Percentiles rank a stretch among this genome's conserved stretches.
These are phyloP conservation scores for Hapalemur alaotrensis DNA, from an alignment of 2,797 vertebrate species.

Conservation along the genomic window DNA sequence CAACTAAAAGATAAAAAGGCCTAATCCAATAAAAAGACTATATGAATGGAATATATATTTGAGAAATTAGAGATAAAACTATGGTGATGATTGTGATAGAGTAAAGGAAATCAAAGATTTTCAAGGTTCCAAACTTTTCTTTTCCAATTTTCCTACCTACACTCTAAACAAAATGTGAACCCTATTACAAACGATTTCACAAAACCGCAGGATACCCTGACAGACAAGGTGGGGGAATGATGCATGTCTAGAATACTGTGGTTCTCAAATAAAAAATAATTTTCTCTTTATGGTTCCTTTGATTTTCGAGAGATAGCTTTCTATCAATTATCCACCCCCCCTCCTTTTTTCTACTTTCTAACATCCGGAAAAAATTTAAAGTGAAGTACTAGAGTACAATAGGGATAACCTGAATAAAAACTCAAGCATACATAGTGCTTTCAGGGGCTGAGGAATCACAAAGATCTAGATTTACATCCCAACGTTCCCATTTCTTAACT, in stretches of 20 bases:
- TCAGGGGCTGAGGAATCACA: background rate
- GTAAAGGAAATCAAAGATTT: slow-evolving; percentile 29
- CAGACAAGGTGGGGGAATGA: background rate
- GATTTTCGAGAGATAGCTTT: slow-evolving; percentile 10
- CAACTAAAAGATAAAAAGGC: background rate
- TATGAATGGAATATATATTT: background rate
- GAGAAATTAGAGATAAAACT: slow-evolving; percentile 37
- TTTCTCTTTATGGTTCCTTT: slow-evolving; percentile 10
- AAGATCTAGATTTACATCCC: background rate
- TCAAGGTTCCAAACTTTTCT: background rate
- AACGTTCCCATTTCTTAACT: background rate
- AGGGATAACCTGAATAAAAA: slow-evolving; percentile 34
- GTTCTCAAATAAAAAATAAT: slow-evolving; percentile 37
- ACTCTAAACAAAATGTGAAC: slow-evolving; percentile 32
- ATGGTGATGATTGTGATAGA: background rate
- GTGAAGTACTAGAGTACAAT: background rate
- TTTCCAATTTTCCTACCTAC: slow-evolving; percentile 34
- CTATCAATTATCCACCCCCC: background rate
- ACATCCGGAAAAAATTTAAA: slow-evolving; percentile 32
- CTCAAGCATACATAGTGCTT: background rate
- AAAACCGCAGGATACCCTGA: background rate
- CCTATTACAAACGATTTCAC: slow-evolving; percentile 34
- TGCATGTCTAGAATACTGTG: background rate
- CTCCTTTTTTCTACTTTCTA: background rate
- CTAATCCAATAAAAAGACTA: background rate